Conservation (phyloP, 2,888 invertebrate species). For the Pyralis farinalis region DNA sequence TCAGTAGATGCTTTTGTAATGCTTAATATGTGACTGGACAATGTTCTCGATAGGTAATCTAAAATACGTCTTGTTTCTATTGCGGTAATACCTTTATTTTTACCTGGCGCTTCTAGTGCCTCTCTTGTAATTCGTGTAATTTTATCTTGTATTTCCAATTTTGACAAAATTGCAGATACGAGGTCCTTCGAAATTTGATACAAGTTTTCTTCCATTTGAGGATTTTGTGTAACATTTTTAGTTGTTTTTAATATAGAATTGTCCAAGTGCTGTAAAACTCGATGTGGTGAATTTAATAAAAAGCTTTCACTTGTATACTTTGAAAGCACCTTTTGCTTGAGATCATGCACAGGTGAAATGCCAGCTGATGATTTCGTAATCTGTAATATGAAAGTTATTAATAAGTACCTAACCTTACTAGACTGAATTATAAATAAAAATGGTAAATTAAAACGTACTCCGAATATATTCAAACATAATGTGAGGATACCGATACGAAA, state of each 20-base stretch:
- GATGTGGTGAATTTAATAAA: constrained; percentile 52
- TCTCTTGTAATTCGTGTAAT: constrained; percentile 69
- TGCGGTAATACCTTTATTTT: constrained; percentile 67
- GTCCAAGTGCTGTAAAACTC: constrained; percentile 59
- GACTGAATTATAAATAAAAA: not conserved
- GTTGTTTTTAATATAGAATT: constrained; percentile 53
- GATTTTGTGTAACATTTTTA: constrained; percentile 66
- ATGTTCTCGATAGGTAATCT: constrained; percentile 68
- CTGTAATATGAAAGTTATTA: constrained; percentile 28
- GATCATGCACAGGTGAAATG: constrained; percentile 67
- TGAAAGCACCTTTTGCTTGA: constrained; percentile 45
- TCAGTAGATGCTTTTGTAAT: constrained; percentile 69
- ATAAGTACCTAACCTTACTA: not conserved
- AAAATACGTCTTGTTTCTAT: constrained; percentile 71
- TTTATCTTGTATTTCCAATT: constrained; percentile 71
- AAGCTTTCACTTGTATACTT: constrained; percentile 39
- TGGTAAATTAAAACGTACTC: not conserved
- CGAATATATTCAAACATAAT: not conserved
- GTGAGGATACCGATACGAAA: not conserved
- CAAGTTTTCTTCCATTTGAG: constrained; percentile 63
- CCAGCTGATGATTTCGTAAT: constrained; percentile 40
- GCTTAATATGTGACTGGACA: constrained; percentile 64
- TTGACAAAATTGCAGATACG: constrained; percentile 64
- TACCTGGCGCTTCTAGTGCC: constrained; percentile 67
- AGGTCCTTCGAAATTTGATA: constrained; percentile 69